Evolutionary conservation across 1,140 invertebrate species (phyloP), one percentile per base, ranked within the genome.

Genomic region (Drosophila takahashii): DNA sequence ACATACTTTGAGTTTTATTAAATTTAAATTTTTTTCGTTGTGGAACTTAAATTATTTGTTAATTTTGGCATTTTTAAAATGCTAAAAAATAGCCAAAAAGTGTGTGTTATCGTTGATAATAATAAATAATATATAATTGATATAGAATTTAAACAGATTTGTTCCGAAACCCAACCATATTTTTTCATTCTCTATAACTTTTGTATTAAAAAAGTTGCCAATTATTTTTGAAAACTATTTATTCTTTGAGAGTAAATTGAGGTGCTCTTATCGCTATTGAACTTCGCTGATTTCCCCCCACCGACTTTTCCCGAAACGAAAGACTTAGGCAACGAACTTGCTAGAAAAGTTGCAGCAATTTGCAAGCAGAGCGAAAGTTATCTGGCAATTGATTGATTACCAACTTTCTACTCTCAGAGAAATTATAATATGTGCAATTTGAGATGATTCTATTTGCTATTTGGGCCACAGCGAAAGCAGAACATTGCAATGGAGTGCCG

Each of bases 381-480:
- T 86, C 81, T 81, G 64, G 45, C 57, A 77, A 84, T 87, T 87
- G 83, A 86, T 86, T 87, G 83, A 86, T 83, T 79, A 70, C 75
- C 64, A 79, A 86, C 83, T 86, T 86, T 86, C 83, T 86, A 87
- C 83, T 64, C 75, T 52, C 73, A 65, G 65, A 77, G 81, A 86
- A 59, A 87, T 87, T 87, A 79, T 86, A 86, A 86, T 87, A 83
- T 83, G 60, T 76, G 79, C 83, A 86, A 86, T 86, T 86, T 87
- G 51, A 41, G 81, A 87, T 83, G 58, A 87, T 86, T 86, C 83
- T 86, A 74, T 75, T 13, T 9, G 50, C 32, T 27, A 80, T 70
- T 77, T 48, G 52, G 69, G 69, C 56, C 51, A 62, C 45, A 80
- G 83, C 83, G 83, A 86, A 86, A 86, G 83, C 83, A 86, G 83